A percentile compares a stretch with the other conserved stretches of the same genome.
Conservation (phyloP, 2,113 vertebrate species). For the Callocephalon fimbriatum region DNA sequence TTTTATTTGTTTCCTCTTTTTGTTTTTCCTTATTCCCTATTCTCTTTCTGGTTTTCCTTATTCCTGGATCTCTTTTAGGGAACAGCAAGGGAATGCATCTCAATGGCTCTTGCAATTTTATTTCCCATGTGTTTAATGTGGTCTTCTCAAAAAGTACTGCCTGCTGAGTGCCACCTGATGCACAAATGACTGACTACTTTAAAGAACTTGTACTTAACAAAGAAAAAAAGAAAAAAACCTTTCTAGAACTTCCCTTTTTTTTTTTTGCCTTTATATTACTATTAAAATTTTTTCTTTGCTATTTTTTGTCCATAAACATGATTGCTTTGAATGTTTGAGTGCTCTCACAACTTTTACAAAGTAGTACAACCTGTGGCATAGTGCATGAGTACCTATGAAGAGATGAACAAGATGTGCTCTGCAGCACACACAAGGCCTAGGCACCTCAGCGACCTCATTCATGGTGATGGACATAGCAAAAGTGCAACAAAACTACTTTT, state of each 20-base stretch:
- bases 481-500: background rate
- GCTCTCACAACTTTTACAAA: background rate
- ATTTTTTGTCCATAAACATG: background rate
- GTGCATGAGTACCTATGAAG: background rate
- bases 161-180: background rate
- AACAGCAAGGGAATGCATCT: background rate
- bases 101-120: background rate
- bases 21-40: background rate
- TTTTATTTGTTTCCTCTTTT: background rate
- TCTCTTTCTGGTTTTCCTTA: background rate
- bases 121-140: background rate
- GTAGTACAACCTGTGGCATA: background rate
- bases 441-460: background rate
- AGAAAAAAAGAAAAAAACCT: background rate
- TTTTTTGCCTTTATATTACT: background rate
- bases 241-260: background rate
- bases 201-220: background rate
- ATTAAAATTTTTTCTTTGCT: background rate
- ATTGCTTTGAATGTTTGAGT: background rate
- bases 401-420: rapidly evolving
- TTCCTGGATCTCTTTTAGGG: background rate
- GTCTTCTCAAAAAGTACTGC: background rate
- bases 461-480: background rate
- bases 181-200: background rate
- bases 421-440: background rate